These are phyloP conservation scores for Melanostoma mellinum DNA, from an alignment of 2,888 invertebrate genomes.

Conservation along the genomic window DNA sequence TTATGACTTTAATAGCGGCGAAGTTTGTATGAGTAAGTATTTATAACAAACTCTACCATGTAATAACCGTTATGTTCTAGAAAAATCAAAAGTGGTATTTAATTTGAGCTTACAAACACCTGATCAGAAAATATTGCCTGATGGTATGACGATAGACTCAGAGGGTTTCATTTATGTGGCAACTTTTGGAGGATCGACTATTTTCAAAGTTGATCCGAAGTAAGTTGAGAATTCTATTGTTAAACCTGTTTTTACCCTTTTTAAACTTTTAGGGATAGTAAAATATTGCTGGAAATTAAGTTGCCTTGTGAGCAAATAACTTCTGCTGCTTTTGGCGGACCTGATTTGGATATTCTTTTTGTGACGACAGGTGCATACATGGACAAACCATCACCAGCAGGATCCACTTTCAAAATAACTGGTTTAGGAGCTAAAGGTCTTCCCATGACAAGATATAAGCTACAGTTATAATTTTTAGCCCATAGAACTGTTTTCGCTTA, in stretches of 20 bases:
- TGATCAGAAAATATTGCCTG: constrained; percentile 83
- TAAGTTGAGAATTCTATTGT: constrained; percentile 73
- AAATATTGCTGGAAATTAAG: constrained; percentile 84
- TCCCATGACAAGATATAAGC: constrained; percentile 76
- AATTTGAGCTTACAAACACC: constrained; percentile 81
- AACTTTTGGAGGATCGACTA: constrained; percentile 86
- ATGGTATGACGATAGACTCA: constrained; percentile 91
- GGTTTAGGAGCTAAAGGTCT: constrained; percentile 84
- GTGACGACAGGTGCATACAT: constrained; percentile 85
- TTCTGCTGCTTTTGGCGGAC: constrained; percentile 89
- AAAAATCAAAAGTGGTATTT: constrained; percentile 84
- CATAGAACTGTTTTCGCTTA: no score
- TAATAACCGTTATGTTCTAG: constrained; percentile 75
- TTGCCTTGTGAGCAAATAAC: constrained; percentile 89
- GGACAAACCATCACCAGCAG: constrained; percentile 82
- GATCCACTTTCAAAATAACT: constrained; percentile 85
- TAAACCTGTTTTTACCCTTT: neutral
- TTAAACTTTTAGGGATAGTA: constrained; percentile 79
- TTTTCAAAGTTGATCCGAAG: constrained; percentile 81
- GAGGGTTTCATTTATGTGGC: constrained; percentile 91
- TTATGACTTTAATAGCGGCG: constrained; percentile 86
- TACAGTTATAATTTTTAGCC: neutral
- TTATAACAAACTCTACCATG: neutral
- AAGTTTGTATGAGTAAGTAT: constrained; percentile 83
- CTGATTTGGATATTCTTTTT: constrained; percentile 85